Conservation (phyloP, 2,797 vertebrate species). For the Sebastiscus tertius region DNA sequence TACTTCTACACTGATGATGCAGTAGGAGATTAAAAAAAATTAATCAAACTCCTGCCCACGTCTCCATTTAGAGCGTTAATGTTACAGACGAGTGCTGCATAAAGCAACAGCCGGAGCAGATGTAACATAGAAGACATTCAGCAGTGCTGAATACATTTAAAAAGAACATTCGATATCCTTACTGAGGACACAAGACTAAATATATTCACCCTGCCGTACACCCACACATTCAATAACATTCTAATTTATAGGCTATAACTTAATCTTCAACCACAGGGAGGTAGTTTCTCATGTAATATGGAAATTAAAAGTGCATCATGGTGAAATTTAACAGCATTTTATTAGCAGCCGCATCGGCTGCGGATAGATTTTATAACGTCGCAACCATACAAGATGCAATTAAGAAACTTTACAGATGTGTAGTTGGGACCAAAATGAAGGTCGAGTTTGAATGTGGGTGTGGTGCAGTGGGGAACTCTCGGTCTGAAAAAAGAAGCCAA, state of each 20-base stretch:
- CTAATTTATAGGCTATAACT: neutral
- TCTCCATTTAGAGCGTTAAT: neutral
- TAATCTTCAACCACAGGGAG: neutral
- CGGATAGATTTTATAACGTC: neutral
- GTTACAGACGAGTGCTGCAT: slow-evolving; percentile 1
- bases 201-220: neutral
- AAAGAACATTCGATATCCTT: neutral
- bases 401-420: neutral
- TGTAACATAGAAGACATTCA: neutral
- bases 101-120: neutral
- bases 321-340: neutral
- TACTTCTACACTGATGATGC: neutral
- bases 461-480: neutral
- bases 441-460: neutral
- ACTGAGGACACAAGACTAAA: neutral
- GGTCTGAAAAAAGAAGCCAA: neutral
- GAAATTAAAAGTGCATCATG: neutral
- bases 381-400: neutral
- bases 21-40: neutral
- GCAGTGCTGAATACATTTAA: neutral
- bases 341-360: neutral
- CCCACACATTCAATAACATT: neutral
- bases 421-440: neutral
- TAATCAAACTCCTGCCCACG: neutral
- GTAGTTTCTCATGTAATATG: neutral